Evolutionary conservation across 2,797 vertebrate species (phyloP), one percentile per base, ranked within the genome.

Genomic region (Coregonus ussuriensis): DNA sequence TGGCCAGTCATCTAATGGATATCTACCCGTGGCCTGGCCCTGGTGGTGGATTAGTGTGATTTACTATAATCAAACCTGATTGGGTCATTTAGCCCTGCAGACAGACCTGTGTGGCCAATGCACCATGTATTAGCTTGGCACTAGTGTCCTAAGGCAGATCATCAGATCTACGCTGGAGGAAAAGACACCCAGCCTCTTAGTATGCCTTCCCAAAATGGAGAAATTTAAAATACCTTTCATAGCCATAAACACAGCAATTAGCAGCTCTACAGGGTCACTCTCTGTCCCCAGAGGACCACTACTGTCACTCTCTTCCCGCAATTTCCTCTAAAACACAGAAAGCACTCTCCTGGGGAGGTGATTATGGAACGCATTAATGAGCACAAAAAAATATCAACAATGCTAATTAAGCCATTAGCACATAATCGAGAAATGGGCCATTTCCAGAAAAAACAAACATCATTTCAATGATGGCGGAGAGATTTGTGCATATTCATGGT

Each of bases 381-480:
- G 84, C 91, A 88, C 89, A 81, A 16, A 81, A 77, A 87, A 88
- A 89, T 90, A 90, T 79, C 41, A 89, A 91, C 89, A 93, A 87
- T 85, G 93, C 90, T 89, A 93, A 94, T 94, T 94, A 94, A 94
- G 93, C 93, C 92, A 95, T 94, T 95, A 93, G 90, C 87, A 88
- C 87, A 92, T 93, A 94, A 93, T 93, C 89, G 89, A 86, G 87
- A 93, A 94, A 92, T 92, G 89, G 90, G 93, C 94, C 85, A 85
- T 86, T 86, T 87, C 87, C 87, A 85, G 91, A 90, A 89, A 85
- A 89, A 88, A 85, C 87, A 88, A 86, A 87, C 88, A 90, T 85
- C 83, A 90, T 87, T 89, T 84, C 85, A 87, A 90, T 85, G 84
- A 85, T 81, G 72, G 82, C 79, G 71, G 85, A 69, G 75, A 85